Conservation (phyloP, 2,113 vertebrate species). For the Salvator merianae region DNA sequence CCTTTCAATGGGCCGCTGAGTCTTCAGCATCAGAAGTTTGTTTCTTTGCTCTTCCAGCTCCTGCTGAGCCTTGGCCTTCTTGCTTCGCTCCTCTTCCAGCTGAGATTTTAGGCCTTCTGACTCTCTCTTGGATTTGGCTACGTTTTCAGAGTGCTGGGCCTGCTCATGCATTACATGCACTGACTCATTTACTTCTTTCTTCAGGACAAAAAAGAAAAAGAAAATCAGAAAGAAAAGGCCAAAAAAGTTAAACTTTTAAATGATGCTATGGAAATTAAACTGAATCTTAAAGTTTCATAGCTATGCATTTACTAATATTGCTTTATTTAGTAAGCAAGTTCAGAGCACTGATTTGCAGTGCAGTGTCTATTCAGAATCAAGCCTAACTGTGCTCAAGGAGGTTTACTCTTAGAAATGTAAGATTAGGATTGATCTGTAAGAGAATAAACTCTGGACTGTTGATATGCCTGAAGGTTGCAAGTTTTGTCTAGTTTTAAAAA, state of each 20-base stretch:
- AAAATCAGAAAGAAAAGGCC: neutral
- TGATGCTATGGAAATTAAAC: neutral
- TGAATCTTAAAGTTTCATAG: neutral
- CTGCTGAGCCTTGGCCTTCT: conserved; percentile 70
- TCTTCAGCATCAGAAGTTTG: conserved; percentile 84
- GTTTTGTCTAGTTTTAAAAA: neutral
- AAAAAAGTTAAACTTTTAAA: neutral
- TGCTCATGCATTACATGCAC: conserved; percentile 61
- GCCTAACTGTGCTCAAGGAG: too few species aligned
- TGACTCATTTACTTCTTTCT: conserved; percentile 86
- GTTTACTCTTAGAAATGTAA: too few species aligned
- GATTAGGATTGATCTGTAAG: too few species aligned
- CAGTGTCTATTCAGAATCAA: too few species aligned
- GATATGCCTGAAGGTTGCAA: too few species aligned
- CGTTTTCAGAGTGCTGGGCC: conserved; percentile 74
- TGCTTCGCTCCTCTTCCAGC: conserved; percentile 82
- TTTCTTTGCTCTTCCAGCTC: conserved; percentile 79
- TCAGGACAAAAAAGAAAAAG: conserved; percentile 39
- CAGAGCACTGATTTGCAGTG: neutral
- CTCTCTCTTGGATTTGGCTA: conserved; percentile 60
- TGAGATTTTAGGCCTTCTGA: conserved; percentile 72
- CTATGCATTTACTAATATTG: neutral
- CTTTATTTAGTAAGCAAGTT: neutral
- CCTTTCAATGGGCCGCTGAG: conserved; percentile 86
- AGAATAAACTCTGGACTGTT: too few species aligned